Base-by-base conservation (phyloP, 92 coral and sea anemone species). In the Actinostola sp. region DNA sequence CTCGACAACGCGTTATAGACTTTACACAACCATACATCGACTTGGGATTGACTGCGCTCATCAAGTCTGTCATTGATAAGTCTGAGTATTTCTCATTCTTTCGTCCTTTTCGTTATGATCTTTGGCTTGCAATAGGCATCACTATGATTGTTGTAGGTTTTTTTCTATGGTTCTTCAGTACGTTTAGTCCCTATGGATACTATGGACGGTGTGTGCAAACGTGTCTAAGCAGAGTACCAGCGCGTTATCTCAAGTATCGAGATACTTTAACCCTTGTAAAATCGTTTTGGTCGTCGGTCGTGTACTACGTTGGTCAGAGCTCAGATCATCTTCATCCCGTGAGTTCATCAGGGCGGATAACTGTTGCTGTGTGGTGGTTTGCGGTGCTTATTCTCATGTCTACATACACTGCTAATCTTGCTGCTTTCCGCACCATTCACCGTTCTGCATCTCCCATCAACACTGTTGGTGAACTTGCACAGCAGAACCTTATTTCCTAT, bases 361-460 rank as follows among this genome's bases (percentile, higher is more conserved):
- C 92, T 0, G 93, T 88, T 11, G 91, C 91, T 8, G 86, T 93
- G 28, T 93, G 91, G 88, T 90, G 96, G 98, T 89, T 93, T 73
- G 81, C 98, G 0, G 81, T 85, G 10, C 69, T 88, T 15, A 82
- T 93, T 20, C 69, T 93, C 46, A 27, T 93, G 20, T 88, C 96
- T 6, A 87, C 96, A 0, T 93, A 93, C 81, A 90, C 98, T 10
- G 98, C 98, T 35, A 93, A 93, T 53, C 66, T 90, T 2, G 96
- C 93, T 7, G 96, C 98, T 24, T 83, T 87, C 50, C 84, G 91
- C 34, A 93, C 96, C 12, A 71, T 87, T 33, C 79, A 70, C 17
- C 86, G 96, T 17, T 87, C 89, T 38, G 67, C 75, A 9, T 86
- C 96, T 0, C 85, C 88, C 9, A 78, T 93, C 53, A 79, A 56